Percentiles rank a stretch among this genome's conserved stretches.
Evolutionary conservation across 1,140 invertebrate genomes (phyloP).

Genomic region (Trichomalopsis sarcophagae): DNA sequence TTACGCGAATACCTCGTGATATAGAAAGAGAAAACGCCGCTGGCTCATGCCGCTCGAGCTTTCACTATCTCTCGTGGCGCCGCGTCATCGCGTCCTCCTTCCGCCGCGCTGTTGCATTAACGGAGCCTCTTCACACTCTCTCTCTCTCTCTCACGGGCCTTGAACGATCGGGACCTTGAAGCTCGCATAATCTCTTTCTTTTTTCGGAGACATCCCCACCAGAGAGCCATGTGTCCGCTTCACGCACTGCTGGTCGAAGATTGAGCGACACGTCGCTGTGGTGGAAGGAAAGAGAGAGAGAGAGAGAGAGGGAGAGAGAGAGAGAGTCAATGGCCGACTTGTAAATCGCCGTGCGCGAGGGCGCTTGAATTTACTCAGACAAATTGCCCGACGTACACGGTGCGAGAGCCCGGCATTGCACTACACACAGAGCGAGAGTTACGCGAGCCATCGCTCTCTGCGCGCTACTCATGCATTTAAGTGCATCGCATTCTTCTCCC

Average conservation of each 20-base stretch:
- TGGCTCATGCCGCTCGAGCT: background rate
- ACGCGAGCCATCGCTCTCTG: constrained; percentile 28
- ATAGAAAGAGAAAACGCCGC: background rate
- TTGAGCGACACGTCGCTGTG: background rate
- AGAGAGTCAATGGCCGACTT: constrained; percentile 34
- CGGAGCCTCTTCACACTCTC: background rate
- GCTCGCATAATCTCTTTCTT: background rate
- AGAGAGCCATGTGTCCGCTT: background rate
- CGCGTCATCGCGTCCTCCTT: background rate
- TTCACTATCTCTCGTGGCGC: constrained; percentile 17
- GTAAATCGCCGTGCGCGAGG: background rate
- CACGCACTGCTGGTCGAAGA: background rate
- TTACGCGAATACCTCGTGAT: constrained; percentile 12
- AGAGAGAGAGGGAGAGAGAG: too few relatives aligned
- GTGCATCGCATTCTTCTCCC: constrained; percentile 27
- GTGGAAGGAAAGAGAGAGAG: background rate
- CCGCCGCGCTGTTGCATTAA: too few relatives aligned
- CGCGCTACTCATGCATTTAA: constrained; percentile 24
- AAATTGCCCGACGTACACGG: constrained; percentile 14
- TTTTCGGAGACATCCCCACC: too few relatives aligned
- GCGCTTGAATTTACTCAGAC: constrained; percentile 19
- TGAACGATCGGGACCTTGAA: constrained; percentile 16
- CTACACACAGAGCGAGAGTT: constrained; percentile 5
- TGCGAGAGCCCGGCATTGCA: too few relatives aligned
- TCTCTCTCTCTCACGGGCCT: background rate